Percentiles rank a stretch among this genome's conserved stretches.
Evolutionary conservation across 2,797 vertebrate species (phyloP).

Genomic region (Fratercula arctica): DNA sequence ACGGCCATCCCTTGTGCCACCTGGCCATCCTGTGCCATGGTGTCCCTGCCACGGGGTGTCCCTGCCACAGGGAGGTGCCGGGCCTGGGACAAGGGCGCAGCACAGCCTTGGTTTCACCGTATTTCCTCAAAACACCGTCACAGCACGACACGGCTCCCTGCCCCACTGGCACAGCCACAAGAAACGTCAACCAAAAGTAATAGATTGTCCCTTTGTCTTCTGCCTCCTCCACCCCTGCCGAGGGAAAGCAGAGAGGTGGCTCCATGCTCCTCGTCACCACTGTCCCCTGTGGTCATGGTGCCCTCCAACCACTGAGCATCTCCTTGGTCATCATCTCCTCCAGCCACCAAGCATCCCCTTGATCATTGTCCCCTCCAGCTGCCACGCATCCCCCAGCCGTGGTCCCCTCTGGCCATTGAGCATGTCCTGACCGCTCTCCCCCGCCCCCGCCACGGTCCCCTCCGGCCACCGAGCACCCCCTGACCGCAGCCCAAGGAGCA

Average conservation of each 20-base stretch:
- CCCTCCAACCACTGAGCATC: not conserved
- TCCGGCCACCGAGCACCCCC: accelerated
- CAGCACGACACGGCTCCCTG: not conserved
- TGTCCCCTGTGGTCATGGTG: not conserved
- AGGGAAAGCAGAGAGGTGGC: not conserved
- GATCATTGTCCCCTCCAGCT: not conserved
- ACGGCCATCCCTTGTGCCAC: accelerated
- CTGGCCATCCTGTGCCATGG: not conserved
- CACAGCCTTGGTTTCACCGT: not conserved
- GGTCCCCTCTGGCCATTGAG: not conserved
- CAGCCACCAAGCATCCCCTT: not conserved
- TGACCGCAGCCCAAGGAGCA: not conserved
- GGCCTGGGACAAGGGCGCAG: not conserved
- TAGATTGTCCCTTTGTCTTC: not conserved
- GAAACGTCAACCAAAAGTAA: not conserved
- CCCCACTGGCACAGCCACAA: not conserved
- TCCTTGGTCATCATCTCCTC: too few relatives aligned
- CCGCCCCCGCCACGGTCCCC: not conserved
- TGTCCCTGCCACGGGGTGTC: not conserved
- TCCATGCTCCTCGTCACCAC: not conserved
- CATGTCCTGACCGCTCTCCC: not conserved
- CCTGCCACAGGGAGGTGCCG: not conserved
- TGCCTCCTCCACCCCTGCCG: not conserved
- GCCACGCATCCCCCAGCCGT: accelerated
- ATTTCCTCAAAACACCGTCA: not conserved